Conservation (phyloP, 2,113 vertebrate genomes). For the Hymenochirus boettgeri region DNA sequence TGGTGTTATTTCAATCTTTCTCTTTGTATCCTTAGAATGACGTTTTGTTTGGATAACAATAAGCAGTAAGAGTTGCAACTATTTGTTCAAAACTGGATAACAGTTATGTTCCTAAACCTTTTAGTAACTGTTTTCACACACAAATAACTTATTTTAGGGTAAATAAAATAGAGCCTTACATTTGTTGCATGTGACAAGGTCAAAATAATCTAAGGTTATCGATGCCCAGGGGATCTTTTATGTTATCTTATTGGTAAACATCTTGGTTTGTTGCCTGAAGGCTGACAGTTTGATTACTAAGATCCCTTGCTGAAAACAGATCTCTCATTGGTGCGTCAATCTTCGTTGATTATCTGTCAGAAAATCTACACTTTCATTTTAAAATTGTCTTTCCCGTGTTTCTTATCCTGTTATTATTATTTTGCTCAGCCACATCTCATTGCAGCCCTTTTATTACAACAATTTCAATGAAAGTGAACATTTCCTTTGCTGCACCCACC, state of each 20-base stretch:
- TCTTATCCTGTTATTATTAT: slow-evolving; percentile 14
- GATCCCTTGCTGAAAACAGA: slow-evolving; percentile 27
- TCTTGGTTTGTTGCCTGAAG: slow-evolving; percentile 34
- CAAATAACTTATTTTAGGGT: not conserved
- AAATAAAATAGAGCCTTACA: not conserved
- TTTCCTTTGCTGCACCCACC: too few species aligned
- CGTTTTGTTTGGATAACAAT: too few species aligned
- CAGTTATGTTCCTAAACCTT: too few species aligned
- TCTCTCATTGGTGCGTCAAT: slow-evolving; percentile 34
- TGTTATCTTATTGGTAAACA: slow-evolving; percentile 29
- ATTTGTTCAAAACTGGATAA: too few species aligned
- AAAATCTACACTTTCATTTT: slow-evolving; percentile 29
- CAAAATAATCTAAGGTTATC: slow-evolving; percentile 29
- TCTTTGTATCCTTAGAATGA: too few species aligned
- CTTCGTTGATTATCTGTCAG: slow-evolving; percentile 39
- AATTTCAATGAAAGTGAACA: slow-evolving; percentile 11
- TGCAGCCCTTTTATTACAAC: slow-evolving; percentile 16
- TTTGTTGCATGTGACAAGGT: not conserved
- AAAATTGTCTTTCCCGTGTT: slow-evolving; percentile 15
- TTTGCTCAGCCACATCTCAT: slow-evolving; percentile 20
- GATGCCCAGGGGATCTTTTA: slow-evolving; percentile 23
- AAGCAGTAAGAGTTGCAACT: too few species aligned
- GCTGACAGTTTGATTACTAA: slow-evolving; percentile 39
- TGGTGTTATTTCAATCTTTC: too few species aligned
- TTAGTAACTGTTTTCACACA: not conserved